Conservation (phyloP, 2,888 invertebrate species). For the Nomada ferruginata region DNA sequence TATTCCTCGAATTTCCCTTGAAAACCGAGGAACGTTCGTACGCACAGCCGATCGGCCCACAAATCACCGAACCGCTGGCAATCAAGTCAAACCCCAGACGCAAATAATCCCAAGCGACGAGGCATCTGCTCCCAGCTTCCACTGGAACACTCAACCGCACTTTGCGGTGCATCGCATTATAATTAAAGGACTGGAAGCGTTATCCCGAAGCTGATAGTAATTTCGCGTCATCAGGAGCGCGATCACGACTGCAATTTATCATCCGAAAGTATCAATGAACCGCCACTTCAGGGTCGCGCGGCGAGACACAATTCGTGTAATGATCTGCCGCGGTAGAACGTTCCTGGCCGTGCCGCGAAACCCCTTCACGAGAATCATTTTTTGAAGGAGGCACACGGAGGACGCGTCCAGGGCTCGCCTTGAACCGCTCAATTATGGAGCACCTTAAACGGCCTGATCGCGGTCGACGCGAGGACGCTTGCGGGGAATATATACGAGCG, state of each 20-base stretch:
- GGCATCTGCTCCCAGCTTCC: neutral
- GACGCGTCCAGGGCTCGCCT: neutral
- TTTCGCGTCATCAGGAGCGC: conserved; percentile 18
- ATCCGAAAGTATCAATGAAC: conserved; percentile 17
- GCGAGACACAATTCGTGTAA: neutral
- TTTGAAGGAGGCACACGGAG: neutral
- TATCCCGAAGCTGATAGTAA: conserved; percentile 14
- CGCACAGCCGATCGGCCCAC: neutral
- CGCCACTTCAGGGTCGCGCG: neutral
- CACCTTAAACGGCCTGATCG: conserved; percentile 22
- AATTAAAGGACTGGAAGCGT: conserved; percentile 20
- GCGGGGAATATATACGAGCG: conserved; percentile 22
- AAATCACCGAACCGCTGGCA: conserved; percentile 14
- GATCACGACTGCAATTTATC: conserved; percentile 17
- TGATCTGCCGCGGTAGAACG: neutral
- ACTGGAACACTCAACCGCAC: conserved; percentile 8
- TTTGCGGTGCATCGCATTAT: conserved; percentile 3
- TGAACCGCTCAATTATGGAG: conserved; percentile 38
- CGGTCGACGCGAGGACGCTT: conserved; percentile 1
- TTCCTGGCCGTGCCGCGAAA: neutral
- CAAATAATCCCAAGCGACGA: neutral
- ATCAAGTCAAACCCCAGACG: conserved; percentile 15
- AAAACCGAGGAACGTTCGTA: conserved; percentile 1
- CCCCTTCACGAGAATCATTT: neutral
- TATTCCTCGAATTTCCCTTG: no score